These are phyloP conservation scores for Augiades crinisus DNA, from an alignment of 2,888 invertebrate genomes.

Conservation along the genomic window DNA sequence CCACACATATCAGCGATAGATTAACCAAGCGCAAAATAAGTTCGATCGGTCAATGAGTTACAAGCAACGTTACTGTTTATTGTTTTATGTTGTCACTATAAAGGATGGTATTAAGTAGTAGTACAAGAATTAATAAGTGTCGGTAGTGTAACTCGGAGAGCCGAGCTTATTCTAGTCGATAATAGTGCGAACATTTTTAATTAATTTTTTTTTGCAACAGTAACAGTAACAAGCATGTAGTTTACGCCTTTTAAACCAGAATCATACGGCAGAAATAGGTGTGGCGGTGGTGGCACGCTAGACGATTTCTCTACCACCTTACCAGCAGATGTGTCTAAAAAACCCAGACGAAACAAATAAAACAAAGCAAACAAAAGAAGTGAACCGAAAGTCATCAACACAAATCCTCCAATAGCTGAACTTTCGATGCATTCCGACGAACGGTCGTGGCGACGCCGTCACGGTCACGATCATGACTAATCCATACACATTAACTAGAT, in stretches of 20 bases:
- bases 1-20: background rate
- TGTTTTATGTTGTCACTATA: background rate
- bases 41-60: background rate
- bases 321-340: background rate
- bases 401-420: background rate
- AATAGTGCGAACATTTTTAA: too few relatives aligned
- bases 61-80: background rate
- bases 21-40: background rate
- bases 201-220: too few relatives aligned
- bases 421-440: conserved; percentile 24
- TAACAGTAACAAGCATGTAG: too few relatives aligned
- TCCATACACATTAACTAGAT: conserved; percentile 12
- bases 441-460: conserved; percentile 31
- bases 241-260: too few relatives aligned
- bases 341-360: background rate
- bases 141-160: too few relatives aligned
- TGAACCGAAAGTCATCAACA: conserved; percentile 1
- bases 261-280: too few relatives aligned
- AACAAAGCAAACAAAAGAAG: background rate
- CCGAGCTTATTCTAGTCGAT: too few relatives aligned
- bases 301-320: too few relatives aligned
- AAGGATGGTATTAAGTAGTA: too few relatives aligned
- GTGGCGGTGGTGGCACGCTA: too few relatives aligned
- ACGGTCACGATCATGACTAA: conserved; percentile 29
- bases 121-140: too few relatives aligned